Conservation (phyloP, 2,113 vertebrate genomes). For the Oryzias curvinotus region DNA sequence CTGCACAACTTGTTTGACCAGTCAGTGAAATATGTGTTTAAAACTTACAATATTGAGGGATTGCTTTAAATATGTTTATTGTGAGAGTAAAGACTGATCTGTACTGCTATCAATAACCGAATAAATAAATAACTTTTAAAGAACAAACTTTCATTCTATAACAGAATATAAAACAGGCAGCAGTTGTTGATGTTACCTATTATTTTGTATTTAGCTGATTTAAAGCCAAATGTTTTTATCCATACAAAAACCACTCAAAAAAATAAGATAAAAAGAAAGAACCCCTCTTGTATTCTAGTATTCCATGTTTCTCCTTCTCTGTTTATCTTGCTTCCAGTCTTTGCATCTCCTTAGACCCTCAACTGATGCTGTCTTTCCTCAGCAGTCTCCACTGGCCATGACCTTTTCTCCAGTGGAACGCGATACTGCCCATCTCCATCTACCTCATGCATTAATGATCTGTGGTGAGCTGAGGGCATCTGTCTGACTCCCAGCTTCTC, state of each 20-base stretch:
- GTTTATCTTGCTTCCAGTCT: constrained; percentile 36
- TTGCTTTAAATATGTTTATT: too few relatives aligned
- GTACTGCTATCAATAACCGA: too few relatives aligned
- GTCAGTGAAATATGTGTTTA: too few relatives aligned
- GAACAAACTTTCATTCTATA: too few relatives aligned
- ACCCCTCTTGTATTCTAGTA: not conserved
- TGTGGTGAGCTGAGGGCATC: constrained; percentile 73
- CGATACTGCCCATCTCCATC: constrained; percentile 73
- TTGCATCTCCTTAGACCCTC: constrained; percentile 39
- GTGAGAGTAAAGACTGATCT: too few relatives aligned
- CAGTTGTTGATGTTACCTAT: too few relatives aligned
- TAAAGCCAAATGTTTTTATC: too few relatives aligned
- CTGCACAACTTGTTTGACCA: too few relatives aligned
- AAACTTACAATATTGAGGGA: too few relatives aligned
- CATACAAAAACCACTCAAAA: not conserved
- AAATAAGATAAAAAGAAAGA: not conserved
- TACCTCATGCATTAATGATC: constrained; percentile 81
- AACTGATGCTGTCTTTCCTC: constrained; percentile 54
- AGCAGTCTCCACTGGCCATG: constrained; percentile 53
- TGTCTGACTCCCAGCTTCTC: constrained; percentile 70
- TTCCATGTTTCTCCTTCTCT: not conserved
- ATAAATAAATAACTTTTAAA: too few relatives aligned
- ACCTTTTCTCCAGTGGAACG: constrained; percentile 77
- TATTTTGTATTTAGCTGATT: too few relatives aligned
- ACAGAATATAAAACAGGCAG: too few relatives aligned